Conservation (phyloP, 2,797 vertebrate genomes). For the Characodon lateralis region DNA sequence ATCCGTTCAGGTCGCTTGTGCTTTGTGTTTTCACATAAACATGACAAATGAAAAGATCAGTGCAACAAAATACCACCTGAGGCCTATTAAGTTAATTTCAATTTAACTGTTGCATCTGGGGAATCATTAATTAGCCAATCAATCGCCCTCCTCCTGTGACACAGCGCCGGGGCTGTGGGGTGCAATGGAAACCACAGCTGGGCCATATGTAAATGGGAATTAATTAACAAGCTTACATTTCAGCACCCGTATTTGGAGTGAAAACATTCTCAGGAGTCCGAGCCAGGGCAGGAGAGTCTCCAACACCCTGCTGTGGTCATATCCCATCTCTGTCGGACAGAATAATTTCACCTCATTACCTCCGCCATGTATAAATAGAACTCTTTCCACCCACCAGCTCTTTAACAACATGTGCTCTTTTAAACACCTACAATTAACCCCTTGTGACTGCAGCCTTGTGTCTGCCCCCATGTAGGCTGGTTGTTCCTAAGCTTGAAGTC, state of each 20-base stretch:
- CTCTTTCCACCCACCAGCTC: slow-evolving; percentile 74
- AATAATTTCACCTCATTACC: slow-evolving; percentile 85
- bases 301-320: slow-evolving; percentile 70
- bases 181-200: slow-evolving; percentile 73
- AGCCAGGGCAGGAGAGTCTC: slow-evolving; percentile 65
- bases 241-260: slow-evolving; percentile 76
- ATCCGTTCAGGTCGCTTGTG: slow-evolving; percentile 24
- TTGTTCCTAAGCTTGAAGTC: slow-evolving; percentile 40
- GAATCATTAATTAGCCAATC: slow-evolving; percentile 82
- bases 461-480: slow-evolving; percentile 60
- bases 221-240: slow-evolving; percentile 79
- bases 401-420: slow-evolving; percentile 80
- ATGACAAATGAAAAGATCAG: slow-evolving; percentile 67
- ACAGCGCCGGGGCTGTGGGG: slow-evolving; percentile 58
- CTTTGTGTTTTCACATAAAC: slow-evolving; percentile 60
- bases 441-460: slow-evolving; percentile 80
- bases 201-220: slow-evolving; percentile 81
- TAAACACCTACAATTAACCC: slow-evolving; percentile 85
- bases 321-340: slow-evolving; percentile 78
- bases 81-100: slow-evolving; percentile 71
- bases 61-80: slow-evolving; percentile 50
- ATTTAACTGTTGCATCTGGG: slow-evolving; percentile 79
- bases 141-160: slow-evolving; percentile 66
- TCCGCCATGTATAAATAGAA: slow-evolving; percentile 79
- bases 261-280: slow-evolving; percentile 78